Percentiles rank a stretch among this genome's conserved stretches.
These are phyloP conservation scores for Timema podura DNA, from an alignment of 2,888 invertebrate genomes.

Conservation along the genomic window DNA sequence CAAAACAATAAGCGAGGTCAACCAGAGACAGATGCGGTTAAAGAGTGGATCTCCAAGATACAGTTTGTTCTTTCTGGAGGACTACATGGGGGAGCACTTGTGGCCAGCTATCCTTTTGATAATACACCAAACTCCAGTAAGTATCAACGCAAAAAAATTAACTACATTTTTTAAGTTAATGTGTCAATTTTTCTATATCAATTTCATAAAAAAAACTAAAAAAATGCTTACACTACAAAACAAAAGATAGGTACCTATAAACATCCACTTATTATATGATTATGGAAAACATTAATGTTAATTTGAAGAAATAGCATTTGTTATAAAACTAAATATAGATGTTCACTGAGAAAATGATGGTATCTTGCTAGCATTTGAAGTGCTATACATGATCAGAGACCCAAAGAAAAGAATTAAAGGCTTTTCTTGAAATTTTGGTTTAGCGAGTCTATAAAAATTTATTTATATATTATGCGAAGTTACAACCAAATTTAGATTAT, in stretches of 20 bases:
- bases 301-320: neutral
- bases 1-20: conserved; percentile 77
- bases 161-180: neutral
- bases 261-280: neutral
- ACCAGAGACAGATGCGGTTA: conserved; percentile 92
- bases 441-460: no score
- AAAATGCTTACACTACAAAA: neutral
- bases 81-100: conserved; percentile 90
- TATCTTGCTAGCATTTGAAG: no score
- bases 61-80: conserved; percentile 93
- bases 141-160: conserved; percentile 41
- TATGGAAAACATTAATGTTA: neutral
- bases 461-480: no score
- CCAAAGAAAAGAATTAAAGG: no score
- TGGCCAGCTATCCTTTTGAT: conserved; percentile 96
- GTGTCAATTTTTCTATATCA: neutral
- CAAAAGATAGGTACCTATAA: neutral
- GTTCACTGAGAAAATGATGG: no score
- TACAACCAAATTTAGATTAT: no score
- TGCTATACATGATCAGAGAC: no score
- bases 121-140: conserved; percentile 92
- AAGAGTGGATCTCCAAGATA: conserved; percentile 89
- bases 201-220: neutral
- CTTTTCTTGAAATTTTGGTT: no score
- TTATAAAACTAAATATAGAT: no score